These are phyloP conservation scores for Bettongia penicillata DNA, from an alignment of 2,113 vertebrate species.

Conservation along the genomic window DNA sequence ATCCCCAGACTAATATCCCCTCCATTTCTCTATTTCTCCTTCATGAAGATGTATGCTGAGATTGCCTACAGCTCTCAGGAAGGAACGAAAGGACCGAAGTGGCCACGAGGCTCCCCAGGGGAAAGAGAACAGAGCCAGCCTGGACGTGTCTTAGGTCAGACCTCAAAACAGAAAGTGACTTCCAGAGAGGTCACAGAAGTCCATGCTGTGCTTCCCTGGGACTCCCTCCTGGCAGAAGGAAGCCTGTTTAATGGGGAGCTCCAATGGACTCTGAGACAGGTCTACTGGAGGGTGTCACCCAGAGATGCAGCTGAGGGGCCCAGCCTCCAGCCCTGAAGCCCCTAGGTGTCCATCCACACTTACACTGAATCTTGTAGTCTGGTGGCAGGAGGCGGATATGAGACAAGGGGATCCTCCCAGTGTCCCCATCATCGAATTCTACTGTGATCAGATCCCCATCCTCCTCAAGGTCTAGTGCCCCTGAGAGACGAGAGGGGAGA, in stretches of 20 bases:
- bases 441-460: constrained; percentile 96
- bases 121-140: not conserved
- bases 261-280: not conserved
- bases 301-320: not conserved
- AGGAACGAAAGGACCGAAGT: not conserved
- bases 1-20: not conserved
- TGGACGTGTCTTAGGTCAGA: not conserved
- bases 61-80: not conserved
- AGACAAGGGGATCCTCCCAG: constrained; percentile 95
- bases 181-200: not conserved
- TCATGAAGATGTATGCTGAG: not conserved
- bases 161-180: not conserved
- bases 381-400: constrained; percentile 97
- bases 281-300: accelerated
- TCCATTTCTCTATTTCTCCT: not conserved
- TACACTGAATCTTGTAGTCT: constrained; percentile 99
- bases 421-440: constrained; percentile 98
- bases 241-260: too few relatives aligned
- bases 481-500: constrained; percentile 74
- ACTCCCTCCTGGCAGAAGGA: not conserved
- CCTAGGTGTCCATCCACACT: constrained; percentile 72
- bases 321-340: not conserved
- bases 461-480: constrained; percentile 92
- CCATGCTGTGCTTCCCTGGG: not conserved
- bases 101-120: not conserved